phyloP scores from a whole-genome alignment of 1,140 invertebrate species.

The Belonocnema kinseyi region DNA sequence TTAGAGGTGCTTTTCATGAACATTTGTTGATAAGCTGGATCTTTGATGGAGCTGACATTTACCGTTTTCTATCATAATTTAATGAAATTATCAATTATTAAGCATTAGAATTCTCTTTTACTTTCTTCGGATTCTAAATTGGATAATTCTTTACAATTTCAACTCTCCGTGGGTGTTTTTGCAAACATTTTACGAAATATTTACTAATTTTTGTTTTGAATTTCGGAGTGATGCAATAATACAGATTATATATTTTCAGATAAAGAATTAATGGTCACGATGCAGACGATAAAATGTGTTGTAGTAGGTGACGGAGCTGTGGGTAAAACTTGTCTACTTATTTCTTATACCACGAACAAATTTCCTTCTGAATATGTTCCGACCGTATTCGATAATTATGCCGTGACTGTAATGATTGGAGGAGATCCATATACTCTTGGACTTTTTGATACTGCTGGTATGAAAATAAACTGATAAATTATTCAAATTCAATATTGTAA shows the following conservation, averaged over 20 bases:
- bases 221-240: not conserved
- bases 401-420: conserved; percentile 99
- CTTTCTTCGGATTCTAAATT: not conserved
- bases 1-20: not conserved
- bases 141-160: no score
- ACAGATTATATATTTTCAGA: not conserved
- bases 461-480: conserved; percentile 41
- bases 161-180: not conserved
- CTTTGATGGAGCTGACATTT: not conserved
- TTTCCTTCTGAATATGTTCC: conserved; percentile 99
- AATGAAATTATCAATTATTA: not conserved
- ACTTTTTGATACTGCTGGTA: conserved; percentile 97
- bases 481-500: no score
- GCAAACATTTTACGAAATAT: not conserved
- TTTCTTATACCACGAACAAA: conserved; percentile 96
- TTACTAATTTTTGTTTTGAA: not conserved
- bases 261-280: conserved; percentile 70
- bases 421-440: conserved; percentile 99
- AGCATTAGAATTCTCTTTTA: not conserved
- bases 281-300: conserved; percentile 99
- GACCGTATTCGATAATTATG: conserved; percentile 99
- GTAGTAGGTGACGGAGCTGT: conserved; percentile 98
- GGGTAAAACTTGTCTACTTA: conserved; percentile 96
- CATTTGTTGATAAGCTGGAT: no score
- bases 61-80: not conserved